Base-by-base conservation (phyloP, 2,888 invertebrate species). In the Crocallis elinguaria region DNA sequence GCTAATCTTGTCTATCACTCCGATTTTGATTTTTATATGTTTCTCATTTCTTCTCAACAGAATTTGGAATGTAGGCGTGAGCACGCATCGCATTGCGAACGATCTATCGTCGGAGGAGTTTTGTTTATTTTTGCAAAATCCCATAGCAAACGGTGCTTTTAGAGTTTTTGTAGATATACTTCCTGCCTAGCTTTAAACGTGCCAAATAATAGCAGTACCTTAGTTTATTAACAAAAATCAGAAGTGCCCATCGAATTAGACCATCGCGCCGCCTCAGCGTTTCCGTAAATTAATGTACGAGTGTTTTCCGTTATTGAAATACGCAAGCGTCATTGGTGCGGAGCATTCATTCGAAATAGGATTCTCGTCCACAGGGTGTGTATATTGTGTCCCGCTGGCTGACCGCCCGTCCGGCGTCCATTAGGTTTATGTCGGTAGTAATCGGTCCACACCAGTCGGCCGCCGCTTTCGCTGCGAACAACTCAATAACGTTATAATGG, bases 401-500 rank as follows among this genome's bases (percentile, higher is more conserved):
- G 56, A 36, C 64, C 64, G 64, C 63, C 61, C 58, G 65, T 64
- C 68, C 57, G 60, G 56, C 67, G 64, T 37, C 53, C 66, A 65
- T 74, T 75, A 73, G 77, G 82, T 82, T 81, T 69, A 62, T 64
- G 73, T 67, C 69, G 72, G n/a, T n/a, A n/a, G n/a, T n/a, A 76
- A 73, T 78, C 77, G 69, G 72, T 75, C 74, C 73, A 71, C 71
- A 67, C 72, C 73, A 71, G 63, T 71, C 42, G 65, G 68, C 64
- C 60, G 62, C 70, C 70, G 76, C 74, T 81, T 80, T 79, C 84
- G 75, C 77, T 72, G 57, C 65, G 69, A 72, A 81, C 83, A 82
- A 87, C 83, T 86, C 87, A 86, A 88, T 88, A 89, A 82, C 82
- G 74, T 75, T 79, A 74, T 87, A 88, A 89, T 90, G 75, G 88